phyloP scores from a whole-genome alignment of 2,113 vertebrate genomes.

The Dromas ardeola region DNA sequence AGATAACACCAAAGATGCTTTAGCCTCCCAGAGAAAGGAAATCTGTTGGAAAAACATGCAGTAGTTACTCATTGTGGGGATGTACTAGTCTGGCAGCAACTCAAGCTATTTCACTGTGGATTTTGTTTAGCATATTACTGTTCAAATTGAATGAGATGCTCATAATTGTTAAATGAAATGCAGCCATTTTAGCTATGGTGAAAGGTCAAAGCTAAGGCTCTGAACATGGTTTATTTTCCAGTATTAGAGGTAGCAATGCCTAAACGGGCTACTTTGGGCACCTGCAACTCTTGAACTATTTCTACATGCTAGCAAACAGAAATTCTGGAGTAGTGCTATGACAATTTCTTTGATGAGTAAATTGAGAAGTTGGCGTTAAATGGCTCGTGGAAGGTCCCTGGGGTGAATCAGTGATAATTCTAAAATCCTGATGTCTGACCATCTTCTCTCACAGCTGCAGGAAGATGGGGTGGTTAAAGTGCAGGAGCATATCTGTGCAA shows the following conservation, averaged over 20 bases:
- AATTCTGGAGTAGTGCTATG: not conserved
- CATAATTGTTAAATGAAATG: not conserved
- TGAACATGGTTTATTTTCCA: not conserved
- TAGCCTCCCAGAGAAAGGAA: not conserved
- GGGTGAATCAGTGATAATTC: not conserved
- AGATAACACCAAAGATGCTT: not conserved
- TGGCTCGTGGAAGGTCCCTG: not conserved
- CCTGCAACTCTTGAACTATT: not conserved
- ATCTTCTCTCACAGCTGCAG: fast-evolving
- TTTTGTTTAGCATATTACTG: not conserved
- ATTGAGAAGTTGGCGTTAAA: not conserved
- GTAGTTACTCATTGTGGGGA: not conserved
- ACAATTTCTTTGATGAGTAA: not conserved
- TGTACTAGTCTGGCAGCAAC: not conserved
- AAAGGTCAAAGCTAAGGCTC: not conserved
- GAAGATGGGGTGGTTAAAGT: not conserved
- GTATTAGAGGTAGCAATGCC: not conserved
- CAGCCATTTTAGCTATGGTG: not conserved
- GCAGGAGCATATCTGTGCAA: fast-evolving
- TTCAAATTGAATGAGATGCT: not conserved
- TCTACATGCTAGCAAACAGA: not conserved
- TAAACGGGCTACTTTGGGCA: not conserved
- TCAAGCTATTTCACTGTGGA: not conserved
- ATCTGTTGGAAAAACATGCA: not conserved
- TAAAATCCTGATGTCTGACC: not conserved